A percentile compares a stretch with the other conserved stretches of the same genome.
Conservation (phyloP, 2,113 vertebrate genomes). For the Vombatus ursinus region DNA sequence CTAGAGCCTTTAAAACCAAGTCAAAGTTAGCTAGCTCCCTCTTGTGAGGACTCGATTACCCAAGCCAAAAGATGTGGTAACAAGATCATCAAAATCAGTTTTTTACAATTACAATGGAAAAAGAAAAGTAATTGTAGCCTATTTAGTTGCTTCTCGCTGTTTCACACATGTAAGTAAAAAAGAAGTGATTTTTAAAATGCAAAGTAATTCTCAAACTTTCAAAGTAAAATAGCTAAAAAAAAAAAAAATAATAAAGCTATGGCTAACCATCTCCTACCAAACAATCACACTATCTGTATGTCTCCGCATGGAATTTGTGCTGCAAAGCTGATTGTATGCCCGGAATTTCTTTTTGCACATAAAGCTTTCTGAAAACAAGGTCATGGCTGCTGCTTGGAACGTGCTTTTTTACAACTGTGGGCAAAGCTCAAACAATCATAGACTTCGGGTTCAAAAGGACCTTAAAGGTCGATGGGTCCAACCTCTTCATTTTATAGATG, state of each 20-base stretch:
- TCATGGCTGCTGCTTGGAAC: background rate
- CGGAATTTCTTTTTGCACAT: background rate
- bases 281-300: background rate
- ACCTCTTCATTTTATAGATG: background rate
- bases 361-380: background rate
- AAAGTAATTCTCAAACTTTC: background rate
- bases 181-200: background rate
- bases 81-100: background rate
- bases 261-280: background rate
- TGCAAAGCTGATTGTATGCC: background rate
- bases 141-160: background rate
- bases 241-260: background rate
- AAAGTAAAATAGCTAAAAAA: background rate
- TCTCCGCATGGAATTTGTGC: background rate
- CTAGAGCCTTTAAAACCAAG: background rate
- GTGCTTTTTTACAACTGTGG: slow-evolving; percentile 11
- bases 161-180: background rate
- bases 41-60: background rate
- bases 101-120: background rate
- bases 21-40: background rate
- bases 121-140: background rate
- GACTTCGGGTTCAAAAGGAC: background rate
- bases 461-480: background rate
- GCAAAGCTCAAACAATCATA: slow-evolving; percentile 28
- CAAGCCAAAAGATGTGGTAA: background rate